These are phyloP conservation scores for Masnerella sp. DNA, from an alignment of 2,888 invertebrate genomes.

Conservation along the genomic window DNA sequence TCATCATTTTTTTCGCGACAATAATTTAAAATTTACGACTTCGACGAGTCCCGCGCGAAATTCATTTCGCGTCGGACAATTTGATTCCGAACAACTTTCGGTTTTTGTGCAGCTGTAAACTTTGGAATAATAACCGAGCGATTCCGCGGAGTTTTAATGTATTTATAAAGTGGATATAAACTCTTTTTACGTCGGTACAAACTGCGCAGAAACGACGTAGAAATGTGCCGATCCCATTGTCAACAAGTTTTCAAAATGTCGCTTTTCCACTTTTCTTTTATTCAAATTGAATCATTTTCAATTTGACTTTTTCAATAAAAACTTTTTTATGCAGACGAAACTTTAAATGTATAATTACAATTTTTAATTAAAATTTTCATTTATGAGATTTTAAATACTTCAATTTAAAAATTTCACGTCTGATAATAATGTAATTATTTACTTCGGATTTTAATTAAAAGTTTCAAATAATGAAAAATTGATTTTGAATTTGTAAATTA, in stretches of 20 bases:
- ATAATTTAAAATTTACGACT: neutral
- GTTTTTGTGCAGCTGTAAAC: constrained; percentile 29
- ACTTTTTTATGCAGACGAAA: neutral
- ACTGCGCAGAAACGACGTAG: constrained; percentile 1
- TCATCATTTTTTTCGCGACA: neutral
- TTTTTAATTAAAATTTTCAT: too few species aligned
- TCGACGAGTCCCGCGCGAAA: neutral
- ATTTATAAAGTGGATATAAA: constrained; percentile 45
- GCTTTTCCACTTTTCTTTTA: constrained; percentile 9
- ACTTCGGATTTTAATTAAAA: too few species aligned
- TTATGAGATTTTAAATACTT: too few species aligned
- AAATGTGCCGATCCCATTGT: constrained; percentile 18
- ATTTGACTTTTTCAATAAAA: too few species aligned
- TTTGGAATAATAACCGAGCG: constrained; percentile 29
- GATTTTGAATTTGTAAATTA: too few species aligned
- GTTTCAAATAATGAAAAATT: too few species aligned
- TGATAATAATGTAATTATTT: too few species aligned
- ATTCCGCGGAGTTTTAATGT: constrained; percentile 39
- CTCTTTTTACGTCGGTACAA: constrained; percentile 32
- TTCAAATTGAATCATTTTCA: constrained; percentile 1
- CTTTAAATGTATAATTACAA: too few species aligned
- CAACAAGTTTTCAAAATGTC: constrained; percentile 5
- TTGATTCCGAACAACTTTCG: constrained; percentile 29
- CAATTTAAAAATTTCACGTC: too few species aligned
- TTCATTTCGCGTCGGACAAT: constrained; percentile 21